Evolutionary conservation across 2,888 invertebrate species (phyloP).

Genomic region (Nymphalis polychloros): DNA sequence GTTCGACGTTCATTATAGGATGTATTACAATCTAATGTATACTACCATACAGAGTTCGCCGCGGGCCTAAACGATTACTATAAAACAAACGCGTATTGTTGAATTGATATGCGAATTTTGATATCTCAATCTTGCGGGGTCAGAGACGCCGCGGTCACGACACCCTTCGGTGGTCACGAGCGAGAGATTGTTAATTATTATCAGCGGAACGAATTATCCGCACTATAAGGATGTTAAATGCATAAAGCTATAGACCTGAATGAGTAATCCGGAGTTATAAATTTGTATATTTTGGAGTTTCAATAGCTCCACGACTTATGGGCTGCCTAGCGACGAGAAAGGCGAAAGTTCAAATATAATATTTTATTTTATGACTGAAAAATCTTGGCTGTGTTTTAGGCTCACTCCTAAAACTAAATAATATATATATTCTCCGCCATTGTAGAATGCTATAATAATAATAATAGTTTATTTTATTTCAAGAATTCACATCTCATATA

Average conservation of each 20-base stretch:
- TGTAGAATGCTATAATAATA: too few species aligned
- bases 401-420: too few species aligned
- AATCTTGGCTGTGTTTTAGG: too few species aligned
- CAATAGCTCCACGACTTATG: too few species aligned
- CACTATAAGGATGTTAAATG: slow-evolving; percentile 55
- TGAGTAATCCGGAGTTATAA: background rate
- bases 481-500: too few species aligned
- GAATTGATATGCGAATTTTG: slow-evolving; percentile 76
- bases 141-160: slow-evolving; percentile 80
- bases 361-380: too few species aligned
- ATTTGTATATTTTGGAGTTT: background rate
- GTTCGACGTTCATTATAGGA: background rate
- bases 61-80: slow-evolving; percentile 62
- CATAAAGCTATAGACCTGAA: slow-evolving; percentile 42
- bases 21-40: slow-evolving; percentile 26
- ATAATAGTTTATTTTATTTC: too few species aligned
- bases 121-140: slow-evolving; percentile 79
- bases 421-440: too few species aligned
- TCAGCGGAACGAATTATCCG: slow-evolving; percentile 64
- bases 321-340: too few species aligned
- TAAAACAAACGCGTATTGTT: slow-evolving; percentile 71
- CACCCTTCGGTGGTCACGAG: slow-evolving; percentile 80
- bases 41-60: slow-evolving; percentile 42
- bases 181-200: slow-evolving; percentile 58
- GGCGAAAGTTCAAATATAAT: too few species aligned